A percentile compares a stretch with the other conserved stretches of the same genome.
Evolutionary conservation across 2,888 invertebrate species (phyloP).

Genomic region (Muschampia staudingeri): DNA sequence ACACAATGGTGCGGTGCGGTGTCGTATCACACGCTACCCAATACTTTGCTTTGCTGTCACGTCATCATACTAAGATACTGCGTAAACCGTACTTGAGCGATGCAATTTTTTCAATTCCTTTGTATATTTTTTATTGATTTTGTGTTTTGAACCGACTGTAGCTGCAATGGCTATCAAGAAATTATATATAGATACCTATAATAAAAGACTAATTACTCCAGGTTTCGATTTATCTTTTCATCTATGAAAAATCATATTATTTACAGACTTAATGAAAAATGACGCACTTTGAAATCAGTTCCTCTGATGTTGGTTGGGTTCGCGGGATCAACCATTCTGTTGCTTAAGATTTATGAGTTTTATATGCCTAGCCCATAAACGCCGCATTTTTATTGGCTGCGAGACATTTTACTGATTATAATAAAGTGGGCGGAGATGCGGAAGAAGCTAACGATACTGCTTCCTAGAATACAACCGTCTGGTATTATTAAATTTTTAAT

Average conservation of each 20-base stretch:
- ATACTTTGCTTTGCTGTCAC: neutral
- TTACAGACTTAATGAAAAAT: slow-evolving; percentile 85
- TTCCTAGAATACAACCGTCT: slow-evolving; percentile 80
- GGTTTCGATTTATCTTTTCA: slow-evolving; percentile 13
- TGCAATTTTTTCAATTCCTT: neutral
- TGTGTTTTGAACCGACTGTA: neutral
- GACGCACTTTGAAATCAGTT: slow-evolving; percentile 86
- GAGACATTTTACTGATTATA: slow-evolving; percentile 88
- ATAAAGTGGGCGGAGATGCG: slow-evolving; percentile 82
- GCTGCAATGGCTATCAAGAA: neutral
- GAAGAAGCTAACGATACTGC: slow-evolving; percentile 82
- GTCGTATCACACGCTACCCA: slow-evolving; percentile 12
- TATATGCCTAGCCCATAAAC: slow-evolving; percentile 88
- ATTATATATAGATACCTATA: neutral
- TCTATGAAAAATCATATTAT: slow-evolving; percentile 80
- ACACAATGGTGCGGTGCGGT: neutral
- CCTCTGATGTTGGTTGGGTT: slow-evolving; percentile 84
- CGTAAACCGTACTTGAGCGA: neutral
- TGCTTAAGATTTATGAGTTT: slow-evolving; percentile 85
- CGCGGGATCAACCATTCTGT: slow-evolving; percentile 80
- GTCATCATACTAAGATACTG: neutral
- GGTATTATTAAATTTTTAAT: slow-evolving; percentile 54
- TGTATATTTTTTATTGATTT: neutral
- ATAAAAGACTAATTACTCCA: neutral
- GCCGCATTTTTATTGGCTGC: slow-evolving; percentile 87